Conservation (phyloP, 1,140 invertebrate genomes). For the Drosophila obscura region DNA sequence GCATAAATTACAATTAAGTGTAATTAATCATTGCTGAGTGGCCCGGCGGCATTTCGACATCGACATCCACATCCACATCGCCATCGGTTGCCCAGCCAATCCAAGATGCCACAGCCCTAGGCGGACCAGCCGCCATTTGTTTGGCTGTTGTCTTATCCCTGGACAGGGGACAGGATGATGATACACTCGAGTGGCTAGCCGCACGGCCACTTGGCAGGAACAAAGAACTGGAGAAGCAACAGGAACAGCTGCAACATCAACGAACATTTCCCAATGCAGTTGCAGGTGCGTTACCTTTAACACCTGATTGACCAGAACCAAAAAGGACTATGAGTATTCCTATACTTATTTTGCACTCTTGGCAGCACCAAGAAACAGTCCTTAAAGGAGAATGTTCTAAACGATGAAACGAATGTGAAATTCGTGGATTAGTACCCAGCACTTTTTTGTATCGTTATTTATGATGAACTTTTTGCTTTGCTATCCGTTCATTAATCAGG, state of each 20-base stretch:
- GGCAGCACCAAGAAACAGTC: too few species aligned
- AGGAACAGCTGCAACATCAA: slow-evolving; percentile 34
- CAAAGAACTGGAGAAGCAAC: slow-evolving; percentile 32
- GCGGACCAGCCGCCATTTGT: slow-evolving; percentile 70
- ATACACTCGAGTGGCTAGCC: slow-evolving; percentile 60
- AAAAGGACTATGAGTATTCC: too few species aligned
- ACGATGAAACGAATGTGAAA: too few species aligned
- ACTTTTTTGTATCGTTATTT: too few species aligned
- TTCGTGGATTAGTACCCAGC: too few species aligned
- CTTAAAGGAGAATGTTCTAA: too few species aligned
- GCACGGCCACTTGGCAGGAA: slow-evolving; percentile 55
- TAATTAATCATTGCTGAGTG: slow-evolving; percentile 77
- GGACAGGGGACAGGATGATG: too few species aligned
- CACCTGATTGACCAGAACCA: slow-evolving; percentile 21
- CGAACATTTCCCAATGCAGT: slow-evolving; percentile 15
- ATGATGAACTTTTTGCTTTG: too few species aligned
- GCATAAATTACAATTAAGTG: slow-evolving; percentile 80
- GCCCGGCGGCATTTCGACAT: slow-evolving; percentile 40
- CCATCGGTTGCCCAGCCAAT: slow-evolving; percentile 32
- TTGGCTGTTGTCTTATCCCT: slow-evolving; percentile 33
- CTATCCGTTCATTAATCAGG: too few species aligned
- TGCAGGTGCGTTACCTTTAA: slow-evolving; percentile 51
- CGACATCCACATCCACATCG: slow-evolving; percentile 7
- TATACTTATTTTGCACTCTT: too few species aligned
- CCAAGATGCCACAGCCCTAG: slow-evolving; percentile 44